These are phyloP conservation scores for Eremobia ochroleuca DNA, from an alignment of 2,888 invertebrate species.

Conservation along the genomic window DNA sequence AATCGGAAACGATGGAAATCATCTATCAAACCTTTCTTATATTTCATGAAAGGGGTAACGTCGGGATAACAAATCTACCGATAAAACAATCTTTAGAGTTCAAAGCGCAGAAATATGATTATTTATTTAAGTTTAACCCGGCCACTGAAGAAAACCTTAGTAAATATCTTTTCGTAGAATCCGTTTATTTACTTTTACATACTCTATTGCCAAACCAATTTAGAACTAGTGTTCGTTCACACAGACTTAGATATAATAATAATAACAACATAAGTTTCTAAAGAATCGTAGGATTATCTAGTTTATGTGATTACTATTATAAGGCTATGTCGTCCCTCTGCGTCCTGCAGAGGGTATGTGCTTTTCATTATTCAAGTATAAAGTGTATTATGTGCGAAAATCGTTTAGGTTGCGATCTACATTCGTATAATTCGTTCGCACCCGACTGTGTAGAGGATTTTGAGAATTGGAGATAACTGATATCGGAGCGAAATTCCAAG, in stretches of 20 bases:
- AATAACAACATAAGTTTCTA: neutral
- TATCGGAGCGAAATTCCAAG: constrained; percentile 71
- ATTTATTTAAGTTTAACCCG: constrained; percentile 47
- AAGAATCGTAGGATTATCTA: constrained; percentile 10
- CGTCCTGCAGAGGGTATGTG: no score
- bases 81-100: constrained; percentile 51
- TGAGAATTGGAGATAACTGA: constrained; percentile 71
- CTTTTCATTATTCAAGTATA: neutral
- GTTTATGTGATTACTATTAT: neutral
- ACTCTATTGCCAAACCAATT: neutral
- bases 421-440: constrained; percentile 71
- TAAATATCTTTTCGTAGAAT: constrained; percentile 23
- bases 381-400: constrained; percentile 42
- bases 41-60: constrained; percentile 53
- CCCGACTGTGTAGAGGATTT: constrained; percentile 68
- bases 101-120: constrained; percentile 56
- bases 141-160: constrained; percentile 29
- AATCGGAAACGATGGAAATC: constrained; percentile 49
- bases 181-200: constrained; percentile 19
- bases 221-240: neutral
- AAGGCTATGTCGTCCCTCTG: neutral
- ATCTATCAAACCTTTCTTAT: constrained; percentile 57
- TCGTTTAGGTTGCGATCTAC: constrained; percentile 64
- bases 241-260: neutral
- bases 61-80: constrained; percentile 53